phyloP scores from a whole-genome alignment of 2,113 vertebrate genomes.

The Megaptera novaeangliae region DNA sequence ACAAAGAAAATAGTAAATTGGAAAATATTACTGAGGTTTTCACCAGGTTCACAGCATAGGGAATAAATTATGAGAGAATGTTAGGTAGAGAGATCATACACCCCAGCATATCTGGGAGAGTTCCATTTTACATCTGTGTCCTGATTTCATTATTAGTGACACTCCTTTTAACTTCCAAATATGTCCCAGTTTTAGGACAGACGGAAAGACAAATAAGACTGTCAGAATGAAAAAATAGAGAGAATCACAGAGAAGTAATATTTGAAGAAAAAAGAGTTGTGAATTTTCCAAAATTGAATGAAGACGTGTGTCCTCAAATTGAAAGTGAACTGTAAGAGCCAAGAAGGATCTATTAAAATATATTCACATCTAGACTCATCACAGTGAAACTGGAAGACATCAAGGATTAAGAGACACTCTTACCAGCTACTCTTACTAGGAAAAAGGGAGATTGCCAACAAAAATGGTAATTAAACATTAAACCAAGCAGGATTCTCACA shows the following conservation, averaged over 20 bases:
- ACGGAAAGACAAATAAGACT: not conserved
- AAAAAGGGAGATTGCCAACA: not conserved
- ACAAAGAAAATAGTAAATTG: not conserved
- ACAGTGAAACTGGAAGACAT: not conserved
- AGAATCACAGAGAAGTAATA: not conserved
- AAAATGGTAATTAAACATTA: not conserved
- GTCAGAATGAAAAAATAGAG: not conserved
- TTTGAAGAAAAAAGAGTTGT: not conserved
- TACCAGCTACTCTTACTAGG: not conserved
- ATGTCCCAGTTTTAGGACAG: not conserved
- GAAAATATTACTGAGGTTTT: not conserved
- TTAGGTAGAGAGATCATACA: not conserved
- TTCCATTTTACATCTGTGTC: not conserved
- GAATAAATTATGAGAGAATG: not conserved
- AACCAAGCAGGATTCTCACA: not conserved
- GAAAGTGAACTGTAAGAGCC: not conserved
- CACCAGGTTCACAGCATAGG: not conserved
- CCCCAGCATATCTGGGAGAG: not conserved
- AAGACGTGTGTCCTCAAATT: not conserved
- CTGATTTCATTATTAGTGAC: not conserved
- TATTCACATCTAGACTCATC: not conserved
- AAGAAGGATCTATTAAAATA: not conserved
- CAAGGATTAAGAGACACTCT: not conserved
- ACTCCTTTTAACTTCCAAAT: not conserved
- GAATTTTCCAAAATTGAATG: not conserved